Evolutionary conservation across 2,797 vertebrate genomes (phyloP).

Genomic region (Malurus leucopterus): DNA sequence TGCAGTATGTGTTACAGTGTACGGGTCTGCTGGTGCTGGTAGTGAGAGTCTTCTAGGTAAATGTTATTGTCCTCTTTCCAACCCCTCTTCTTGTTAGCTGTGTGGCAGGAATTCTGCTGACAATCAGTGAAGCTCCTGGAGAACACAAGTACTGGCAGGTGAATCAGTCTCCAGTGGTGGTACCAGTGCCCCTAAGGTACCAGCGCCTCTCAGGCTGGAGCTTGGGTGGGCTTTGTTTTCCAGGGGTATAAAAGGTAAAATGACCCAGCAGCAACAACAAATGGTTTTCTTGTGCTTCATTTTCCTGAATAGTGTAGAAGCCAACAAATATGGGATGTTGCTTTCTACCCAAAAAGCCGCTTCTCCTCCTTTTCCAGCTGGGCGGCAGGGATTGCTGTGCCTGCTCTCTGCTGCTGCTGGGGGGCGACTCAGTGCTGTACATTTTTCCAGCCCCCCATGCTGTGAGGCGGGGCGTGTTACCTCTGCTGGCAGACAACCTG

Average conservation of each 20-base stretch:
- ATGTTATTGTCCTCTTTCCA: neutral
- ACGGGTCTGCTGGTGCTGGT: neutral
- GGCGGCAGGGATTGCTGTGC: neutral
- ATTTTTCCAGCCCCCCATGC: accelerated
- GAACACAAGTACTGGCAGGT: neutral
- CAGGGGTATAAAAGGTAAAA: neutral
- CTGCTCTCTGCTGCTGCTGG: neutral
- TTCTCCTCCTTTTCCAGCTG: neutral
- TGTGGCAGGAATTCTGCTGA: neutral
- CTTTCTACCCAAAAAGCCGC: neutral
- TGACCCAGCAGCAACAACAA: accelerated
- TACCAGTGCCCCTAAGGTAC: neutral
- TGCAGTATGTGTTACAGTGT: neutral
- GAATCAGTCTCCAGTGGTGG: neutral
- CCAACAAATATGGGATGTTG: neutral
- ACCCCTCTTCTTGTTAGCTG: neutral
- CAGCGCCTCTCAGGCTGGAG: neutral
- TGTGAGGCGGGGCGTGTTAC: neutral
- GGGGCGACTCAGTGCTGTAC: accelerated
- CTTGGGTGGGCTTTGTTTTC: neutral
- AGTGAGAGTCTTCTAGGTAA: neutral
- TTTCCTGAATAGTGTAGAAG: neutral
- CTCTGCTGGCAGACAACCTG: neutral
- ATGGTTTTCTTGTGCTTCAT: neutral
- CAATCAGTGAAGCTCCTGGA: neutral